Conservation (phyloP, 2,797 vertebrate genomes). For the Lacerta bilineata region DNA sequence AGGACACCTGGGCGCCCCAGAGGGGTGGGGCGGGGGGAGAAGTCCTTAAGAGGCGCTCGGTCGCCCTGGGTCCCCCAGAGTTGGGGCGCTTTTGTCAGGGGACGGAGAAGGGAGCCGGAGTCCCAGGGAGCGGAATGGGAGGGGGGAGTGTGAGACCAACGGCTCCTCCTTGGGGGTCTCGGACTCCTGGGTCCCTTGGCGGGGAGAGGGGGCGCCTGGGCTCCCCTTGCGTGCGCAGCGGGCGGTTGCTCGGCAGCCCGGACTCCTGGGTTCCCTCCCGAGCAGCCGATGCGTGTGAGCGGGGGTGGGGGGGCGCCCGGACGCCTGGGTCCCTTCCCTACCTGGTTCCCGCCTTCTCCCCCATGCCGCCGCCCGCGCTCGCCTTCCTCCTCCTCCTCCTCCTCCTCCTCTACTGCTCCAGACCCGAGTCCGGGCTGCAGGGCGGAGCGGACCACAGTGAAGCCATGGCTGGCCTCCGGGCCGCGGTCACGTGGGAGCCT, state of each 20-base stretch:
- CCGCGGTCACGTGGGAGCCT: constrained; percentile 23
- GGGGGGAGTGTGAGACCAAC: no score
- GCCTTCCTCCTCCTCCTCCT: not conserved
- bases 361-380: constrained; percentile 54
- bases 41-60: no score
- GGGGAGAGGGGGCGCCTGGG: no score
- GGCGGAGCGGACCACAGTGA: constrained; percentile 21
- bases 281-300: not conserved
- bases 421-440: not conserved
- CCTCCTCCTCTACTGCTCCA: not conserved
- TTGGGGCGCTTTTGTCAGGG: no score
- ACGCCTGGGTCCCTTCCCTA: constrained; percentile 39
- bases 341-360: constrained; percentile 76
- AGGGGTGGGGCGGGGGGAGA: not conserved
- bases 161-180: not conserved
- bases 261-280: not conserved
- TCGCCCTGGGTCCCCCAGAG: not conserved
- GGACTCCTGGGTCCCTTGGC: not conserved
- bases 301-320: constrained; percentile 16
- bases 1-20: no score
- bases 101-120: no score
- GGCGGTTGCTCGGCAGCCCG: no score
- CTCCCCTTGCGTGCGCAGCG: no score
- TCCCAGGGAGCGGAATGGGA: no score
- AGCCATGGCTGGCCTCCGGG: constrained; percentile 20